Base-by-base conservation (phyloP, 2,888 invertebrate species). In the Cheilosia vernalis region DNA sequence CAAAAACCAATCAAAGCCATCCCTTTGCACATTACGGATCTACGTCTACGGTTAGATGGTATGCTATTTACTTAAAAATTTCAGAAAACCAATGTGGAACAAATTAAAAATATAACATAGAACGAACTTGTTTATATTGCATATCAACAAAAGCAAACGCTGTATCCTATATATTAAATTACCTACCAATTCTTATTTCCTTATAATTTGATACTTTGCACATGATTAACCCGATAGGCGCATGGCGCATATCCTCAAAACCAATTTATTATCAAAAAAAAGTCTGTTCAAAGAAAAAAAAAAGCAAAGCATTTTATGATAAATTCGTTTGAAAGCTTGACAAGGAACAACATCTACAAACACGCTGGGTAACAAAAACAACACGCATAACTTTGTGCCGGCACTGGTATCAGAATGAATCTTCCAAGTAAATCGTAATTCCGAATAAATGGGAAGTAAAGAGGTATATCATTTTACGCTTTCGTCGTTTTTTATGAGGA, bases 401-500 rank as follows among this genome's bases (percentile, higher is more conserved):
- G 61, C 30, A 30, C 19, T 60, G 17, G 47, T 27, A 7, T 17
- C 15, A 33, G 33, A 27, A 49, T 33, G 2, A 49, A 21, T 49
- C 49, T 44, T 49, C 21, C 6, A 33, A 49, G 21, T 64, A 49
- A 17, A 9, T 33, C 30, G 10, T 10, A 49, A 19, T 63, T 63
- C 47, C 19, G 15, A 13, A 47, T 17, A 42, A 44, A 47, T 27
- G 27, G 13, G 44, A 61, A 47, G 47, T 61, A 19, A 30, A 21
- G 21, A 5, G 10, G 13, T 24, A 15, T 58, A 21, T n/a, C 30
- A 64, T 3, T 49, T 24, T 30, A 30, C 21, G n/a, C 33, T 64
- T 37, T 64, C 64, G 37, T 33, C 1, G 30, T 21, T 64, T 33
- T 47, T 49, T 49, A 64, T 49, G 37, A 64, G 33, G 33, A 49